Evolutionary conservation across 2,888 invertebrate species (phyloP), one percentile per base, ranked within the genome.

Genomic region (Ectemnius lituratus): DNA sequence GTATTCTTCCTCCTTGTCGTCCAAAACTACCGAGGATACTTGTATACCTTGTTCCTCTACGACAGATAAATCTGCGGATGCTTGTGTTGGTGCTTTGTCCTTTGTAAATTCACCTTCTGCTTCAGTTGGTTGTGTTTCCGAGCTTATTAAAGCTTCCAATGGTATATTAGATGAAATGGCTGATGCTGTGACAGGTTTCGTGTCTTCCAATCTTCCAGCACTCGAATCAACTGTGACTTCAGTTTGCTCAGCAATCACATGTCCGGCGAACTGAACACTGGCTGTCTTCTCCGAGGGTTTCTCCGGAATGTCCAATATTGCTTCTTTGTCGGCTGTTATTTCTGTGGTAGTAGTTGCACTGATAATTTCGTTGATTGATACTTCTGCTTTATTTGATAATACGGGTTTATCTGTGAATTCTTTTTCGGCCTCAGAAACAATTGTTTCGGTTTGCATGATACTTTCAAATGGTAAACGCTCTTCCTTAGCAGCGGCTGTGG

Each of bases 341-440:
- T 94, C 94, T 5, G 92, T 92, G 57, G 93, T 91, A 79, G 92
- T 90, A 13, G 94, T 87, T 37, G 93, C 92, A 83, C 93, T 92
- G 20, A 88, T 82, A 37, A 80, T 84, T 71, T 89, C 89, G 5
- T 70, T 82, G 23, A 90, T 80, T 5, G 86, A 83, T 11, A 91
- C 65, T 60, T 87, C 87, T 13, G 90, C 91, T 6, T 84, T 88
- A 49, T 87, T 88, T n/a, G 82, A 78, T 11, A 86, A 65, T 6
- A 81, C 69, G 11, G 85, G 85, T 63, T 87, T 88, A 16, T 87
- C 84, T 1, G 62, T 64, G 59, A 90, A 89, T 72, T 91, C 84
- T 46, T 84, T 80, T 91, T 95, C 95, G 79, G 92, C 93, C 89
- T 95, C 95, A 56, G 92, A 92, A 4, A 91, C 86, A 27, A 93